phyloP scores from a whole-genome alignment of 2,797 vertebrate species.

The Brotula barbata region DNA sequence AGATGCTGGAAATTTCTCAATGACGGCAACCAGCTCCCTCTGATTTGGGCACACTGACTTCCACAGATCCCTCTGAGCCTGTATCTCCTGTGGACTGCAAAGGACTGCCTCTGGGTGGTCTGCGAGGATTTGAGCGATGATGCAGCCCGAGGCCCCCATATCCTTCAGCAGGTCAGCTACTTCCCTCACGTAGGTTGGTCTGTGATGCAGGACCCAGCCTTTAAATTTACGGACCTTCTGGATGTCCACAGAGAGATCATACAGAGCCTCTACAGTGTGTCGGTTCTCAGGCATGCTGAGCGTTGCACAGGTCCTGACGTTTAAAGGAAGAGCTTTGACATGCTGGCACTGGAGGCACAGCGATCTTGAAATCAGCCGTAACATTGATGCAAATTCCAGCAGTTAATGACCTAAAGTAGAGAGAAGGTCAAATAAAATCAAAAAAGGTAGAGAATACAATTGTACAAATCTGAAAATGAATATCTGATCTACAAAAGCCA shows the following conservation, averaged over 20 bases:
- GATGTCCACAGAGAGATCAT: constrained; percentile 85
- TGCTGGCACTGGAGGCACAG: constrained; percentile 61
- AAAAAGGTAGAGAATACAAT: too few species aligned
- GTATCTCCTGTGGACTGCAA: constrained; percentile 80
- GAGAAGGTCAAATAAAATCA: too few species aligned
- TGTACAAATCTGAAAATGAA: too few species aligned
- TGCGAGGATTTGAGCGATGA: constrained; percentile 84
- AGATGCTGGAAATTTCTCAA: constrained; percentile 91
- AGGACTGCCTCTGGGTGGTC: constrained; percentile 88
- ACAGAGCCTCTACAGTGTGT: constrained; percentile 80
- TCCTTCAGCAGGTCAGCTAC: constrained; percentile 79
- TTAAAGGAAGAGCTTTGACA: constrained; percentile 33
- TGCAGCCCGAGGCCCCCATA: constrained; percentile 80
- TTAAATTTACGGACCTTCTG: constrained; percentile 87
- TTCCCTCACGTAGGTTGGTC: constrained; percentile 84
- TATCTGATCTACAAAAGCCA: neutral
- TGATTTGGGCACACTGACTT: constrained; percentile 83
- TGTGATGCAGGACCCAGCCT: constrained; percentile 87
- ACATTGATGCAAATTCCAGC: constrained; percentile 63
- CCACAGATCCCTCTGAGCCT: constrained; percentile 85
- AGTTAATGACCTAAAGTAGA: constrained; percentile 21
- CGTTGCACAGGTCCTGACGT: constrained; percentile 49
- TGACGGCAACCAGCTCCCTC: constrained; percentile 83
- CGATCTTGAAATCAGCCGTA: constrained; percentile 62
- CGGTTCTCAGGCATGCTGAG: constrained; percentile 80